phyloP scores from a whole-genome alignment of 2,113 vertebrate genomes.

The Cynopterus brachyotis region DNA sequence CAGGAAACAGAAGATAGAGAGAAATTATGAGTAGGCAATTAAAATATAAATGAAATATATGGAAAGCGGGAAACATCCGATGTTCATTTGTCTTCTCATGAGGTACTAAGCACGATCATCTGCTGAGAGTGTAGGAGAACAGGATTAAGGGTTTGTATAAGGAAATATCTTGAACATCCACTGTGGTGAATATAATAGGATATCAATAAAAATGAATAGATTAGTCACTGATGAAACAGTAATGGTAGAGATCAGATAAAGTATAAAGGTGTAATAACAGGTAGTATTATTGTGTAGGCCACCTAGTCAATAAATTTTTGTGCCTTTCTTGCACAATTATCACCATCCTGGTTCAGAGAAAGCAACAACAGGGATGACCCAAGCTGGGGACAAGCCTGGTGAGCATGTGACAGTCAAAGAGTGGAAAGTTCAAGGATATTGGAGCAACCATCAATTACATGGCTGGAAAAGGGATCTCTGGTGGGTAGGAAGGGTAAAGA shows the following conservation, averaged over 20 bases:
- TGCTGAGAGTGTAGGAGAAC: not conserved
- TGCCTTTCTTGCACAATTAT: slow-evolving; percentile 11
- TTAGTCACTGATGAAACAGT: not conserved
- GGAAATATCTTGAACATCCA: slow-evolving; percentile 28
- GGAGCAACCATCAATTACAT: not conserved
- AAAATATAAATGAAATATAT: not conserved
- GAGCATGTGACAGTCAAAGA: not conserved
- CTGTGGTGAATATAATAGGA: not conserved
- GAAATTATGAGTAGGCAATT: not conserved
- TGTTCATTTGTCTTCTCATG: not conserved
- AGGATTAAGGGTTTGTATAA: not conserved
- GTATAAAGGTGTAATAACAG: not conserved
- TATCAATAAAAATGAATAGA: not conserved
- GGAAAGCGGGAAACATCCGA: not conserved
- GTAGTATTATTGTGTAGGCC: not conserved
- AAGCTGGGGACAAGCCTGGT: not conserved
- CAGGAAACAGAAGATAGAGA: slow-evolving; percentile 13
- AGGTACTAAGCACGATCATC: not conserved
- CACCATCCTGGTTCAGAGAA: not conserved
- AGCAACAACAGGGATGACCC: not conserved
- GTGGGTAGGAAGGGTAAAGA: not conserved
- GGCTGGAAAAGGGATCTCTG: not conserved
- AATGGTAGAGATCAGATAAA: not conserved
- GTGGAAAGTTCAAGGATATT: not conserved
- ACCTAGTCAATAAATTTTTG: not conserved